phyloP scores from a whole-genome alignment of 1,140 invertebrate species.

The Plectus sambesii region DNA sequence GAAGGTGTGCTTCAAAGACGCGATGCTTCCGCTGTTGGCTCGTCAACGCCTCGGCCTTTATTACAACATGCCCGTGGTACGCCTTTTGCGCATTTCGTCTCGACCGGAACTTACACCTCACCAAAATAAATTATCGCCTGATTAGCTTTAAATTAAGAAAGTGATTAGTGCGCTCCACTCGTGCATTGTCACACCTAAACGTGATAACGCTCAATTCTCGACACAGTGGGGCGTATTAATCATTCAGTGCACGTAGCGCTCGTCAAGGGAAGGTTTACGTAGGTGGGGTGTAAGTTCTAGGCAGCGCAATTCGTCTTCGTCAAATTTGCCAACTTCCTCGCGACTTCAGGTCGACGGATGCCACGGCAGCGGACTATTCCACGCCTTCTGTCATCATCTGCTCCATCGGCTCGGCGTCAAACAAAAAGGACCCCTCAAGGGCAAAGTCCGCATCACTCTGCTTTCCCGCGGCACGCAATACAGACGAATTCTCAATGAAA shows the following conservation, averaged over 20 bases:
- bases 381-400: conserved; percentile 79
- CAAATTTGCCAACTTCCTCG: no score
- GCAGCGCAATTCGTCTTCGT: no score
- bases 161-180: no score
- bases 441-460: conserved; percentile 66
- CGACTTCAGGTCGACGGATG: conserved; percentile 74
- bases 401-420: conserved; percentile 68
- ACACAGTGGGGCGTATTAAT: no score
- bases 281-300: conserved; percentile 30
- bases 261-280: no score
- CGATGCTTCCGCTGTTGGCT: conserved; percentile 81
- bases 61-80: conserved; percentile 93
- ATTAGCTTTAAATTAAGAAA: no score
- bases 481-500: conserved; percentile 73
- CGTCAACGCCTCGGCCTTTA: conserved; percentile 92
- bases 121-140: no score
- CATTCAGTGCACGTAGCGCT: no score
- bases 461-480: conserved; percentile 66
- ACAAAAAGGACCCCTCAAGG: conserved; percentile 49
- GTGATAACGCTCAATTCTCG: no score
- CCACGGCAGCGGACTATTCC: conserved; percentile 76
- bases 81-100: conserved; percentile 32
- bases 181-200: no score
- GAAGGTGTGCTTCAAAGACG: conserved; percentile 77
- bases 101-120: no score